phyloP scores from a whole-genome alignment of 2,888 invertebrate genomes.

The Troides helena region DNA sequence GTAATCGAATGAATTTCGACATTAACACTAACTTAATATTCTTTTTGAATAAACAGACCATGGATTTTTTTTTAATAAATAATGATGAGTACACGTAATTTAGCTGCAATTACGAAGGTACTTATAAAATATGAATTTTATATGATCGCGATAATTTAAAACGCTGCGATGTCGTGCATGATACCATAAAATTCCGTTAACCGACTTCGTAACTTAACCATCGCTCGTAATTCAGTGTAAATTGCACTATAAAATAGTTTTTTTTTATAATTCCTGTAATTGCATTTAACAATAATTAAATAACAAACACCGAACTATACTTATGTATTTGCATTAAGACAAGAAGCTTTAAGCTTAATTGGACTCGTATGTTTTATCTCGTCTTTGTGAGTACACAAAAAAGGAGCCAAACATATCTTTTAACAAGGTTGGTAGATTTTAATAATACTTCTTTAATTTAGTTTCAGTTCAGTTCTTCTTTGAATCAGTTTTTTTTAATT shows the following conservation, averaged over 20 bases:
- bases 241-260: not conserved
- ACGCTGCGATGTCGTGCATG: slow-evolving; percentile 3
- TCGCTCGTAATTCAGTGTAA: not conserved
- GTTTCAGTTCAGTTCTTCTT: too few relatives aligned
- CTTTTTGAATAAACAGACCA: not conserved
- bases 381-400: too few relatives aligned
- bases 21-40: not conserved
- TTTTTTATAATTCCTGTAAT: too few relatives aligned
- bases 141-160: slow-evolving; percentile 23
- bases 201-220: slow-evolving; percentile 3
- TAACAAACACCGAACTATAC: not conserved
- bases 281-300: not conserved
- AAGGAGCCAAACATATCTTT: too few relatives aligned
- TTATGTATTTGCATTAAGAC: too few relatives aligned
- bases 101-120: slow-evolving; percentile 11
- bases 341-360: too few relatives aligned
- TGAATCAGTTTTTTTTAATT: too few relatives aligned
- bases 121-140: slow-evolving; percentile 18
- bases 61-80: not conserved
- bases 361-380: too few relatives aligned
- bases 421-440: too few relatives aligned
- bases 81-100: slow-evolving; percentile 4
- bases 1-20: not conserved
- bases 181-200: slow-evolving; percentile 1
- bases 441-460: too few relatives aligned